Evolutionary conservation across 2,888 invertebrate genomes (phyloP).

Genomic region (Laothoe populi): DNA sequence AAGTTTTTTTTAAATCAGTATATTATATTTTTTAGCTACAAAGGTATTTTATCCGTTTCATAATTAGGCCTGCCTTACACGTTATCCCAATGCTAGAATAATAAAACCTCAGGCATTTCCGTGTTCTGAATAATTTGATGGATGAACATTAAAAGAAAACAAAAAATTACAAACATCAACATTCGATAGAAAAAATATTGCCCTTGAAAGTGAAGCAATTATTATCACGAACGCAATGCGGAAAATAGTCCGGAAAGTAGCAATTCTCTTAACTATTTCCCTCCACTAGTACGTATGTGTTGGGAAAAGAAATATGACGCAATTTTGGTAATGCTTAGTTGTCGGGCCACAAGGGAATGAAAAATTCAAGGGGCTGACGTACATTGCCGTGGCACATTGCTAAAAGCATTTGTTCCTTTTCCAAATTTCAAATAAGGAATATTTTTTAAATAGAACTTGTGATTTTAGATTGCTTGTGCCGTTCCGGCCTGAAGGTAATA

Average conservation of each 20-base stretch:
- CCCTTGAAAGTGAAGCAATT: slow-evolving; percentile 41
- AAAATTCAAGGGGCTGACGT: slow-evolving; percentile 82
- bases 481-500: neutral
- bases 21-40: no score
- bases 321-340: slow-evolving; percentile 84
- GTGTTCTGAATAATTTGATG: no score
- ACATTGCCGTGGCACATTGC: slow-evolving; percentile 78
- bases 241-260: slow-evolving; percentile 59
- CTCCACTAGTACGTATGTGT: slow-evolving; percentile 61
- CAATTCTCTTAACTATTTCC: slow-evolving; percentile 76
- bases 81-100: no score
- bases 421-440: slow-evolving; percentile 61
- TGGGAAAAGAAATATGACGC: slow-evolving; percentile 82
- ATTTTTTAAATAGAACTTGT: slow-evolving; percentile 68
- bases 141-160: neutral
- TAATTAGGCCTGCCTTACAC: no score
- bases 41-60: no score
- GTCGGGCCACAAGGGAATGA: slow-evolving; percentile 83
- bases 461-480: slow-evolving; percentile 29
- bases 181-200: neutral
- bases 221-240: slow-evolving; percentile 50
- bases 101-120: no score
- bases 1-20: no score
- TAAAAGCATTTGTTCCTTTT: slow-evolving; percentile 74
- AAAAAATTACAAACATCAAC: neutral